Conservation (phyloP, 2,113 vertebrate genomes). For the Emydocephalus ijimae region DNA sequence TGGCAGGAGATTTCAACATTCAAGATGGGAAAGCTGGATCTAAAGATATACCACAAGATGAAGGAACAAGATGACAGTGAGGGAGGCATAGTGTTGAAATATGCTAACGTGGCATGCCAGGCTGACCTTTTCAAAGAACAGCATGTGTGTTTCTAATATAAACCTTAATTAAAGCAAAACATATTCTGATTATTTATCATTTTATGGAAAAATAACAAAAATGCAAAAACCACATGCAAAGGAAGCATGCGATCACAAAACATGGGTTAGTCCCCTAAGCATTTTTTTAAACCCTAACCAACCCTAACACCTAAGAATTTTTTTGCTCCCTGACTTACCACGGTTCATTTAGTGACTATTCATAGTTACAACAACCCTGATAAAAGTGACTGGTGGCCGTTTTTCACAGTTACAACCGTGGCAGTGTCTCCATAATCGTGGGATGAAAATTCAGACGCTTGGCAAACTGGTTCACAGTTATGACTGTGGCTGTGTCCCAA, state of each 20-base stretch:
- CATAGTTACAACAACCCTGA: too few species aligned
- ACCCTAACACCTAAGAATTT: background rate
- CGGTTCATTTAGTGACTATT: too few species aligned
- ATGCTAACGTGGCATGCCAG: background rate
- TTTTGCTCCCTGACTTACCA: too few species aligned
- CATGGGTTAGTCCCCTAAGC: background rate
- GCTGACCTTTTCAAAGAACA: conserved; percentile 15
- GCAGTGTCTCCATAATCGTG: too few species aligned
- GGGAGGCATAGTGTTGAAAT: conserved; percentile 12
- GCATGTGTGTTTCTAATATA: background rate
- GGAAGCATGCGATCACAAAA: background rate
- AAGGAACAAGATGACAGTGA: background rate
- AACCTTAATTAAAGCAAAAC: conserved; percentile 27
- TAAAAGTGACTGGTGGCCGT: too few species aligned
- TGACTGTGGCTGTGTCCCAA: too few species aligned
- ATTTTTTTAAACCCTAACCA: background rate
- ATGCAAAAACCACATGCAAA: background rate
- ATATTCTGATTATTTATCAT: conserved; percentile 2
- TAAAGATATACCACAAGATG: conserved; percentile 9
- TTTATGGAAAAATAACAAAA: background rate
- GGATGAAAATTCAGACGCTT: too few species aligned
- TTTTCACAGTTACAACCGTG: too few species aligned
- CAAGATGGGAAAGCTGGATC: background rate
- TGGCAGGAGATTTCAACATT: background rate
- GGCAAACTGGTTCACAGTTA: too few species aligned